These are phyloP conservation scores for Psittacula echo DNA, from an alignment of 2,797 vertebrate genomes.

Conservation along the genomic window DNA sequence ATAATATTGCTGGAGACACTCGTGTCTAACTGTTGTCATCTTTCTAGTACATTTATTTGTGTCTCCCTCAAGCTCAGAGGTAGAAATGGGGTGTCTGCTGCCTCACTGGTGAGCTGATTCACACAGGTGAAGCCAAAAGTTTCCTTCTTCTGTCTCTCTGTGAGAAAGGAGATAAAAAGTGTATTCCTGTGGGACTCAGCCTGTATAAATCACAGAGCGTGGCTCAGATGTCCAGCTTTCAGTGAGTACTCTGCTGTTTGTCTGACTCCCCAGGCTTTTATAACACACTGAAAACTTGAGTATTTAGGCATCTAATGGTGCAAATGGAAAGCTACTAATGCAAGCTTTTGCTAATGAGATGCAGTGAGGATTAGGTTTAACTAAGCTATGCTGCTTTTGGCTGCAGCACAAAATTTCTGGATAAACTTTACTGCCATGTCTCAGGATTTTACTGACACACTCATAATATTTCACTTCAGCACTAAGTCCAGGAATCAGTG, in stretches of 20 bases:
- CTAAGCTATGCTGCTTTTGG: background rate
- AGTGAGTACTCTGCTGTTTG: accelerated
- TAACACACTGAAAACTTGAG: background rate
- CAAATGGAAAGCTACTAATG: background rate
- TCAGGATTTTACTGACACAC: background rate
- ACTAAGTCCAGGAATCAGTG: background rate
- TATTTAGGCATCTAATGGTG: background rate
- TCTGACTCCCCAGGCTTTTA: background rate
- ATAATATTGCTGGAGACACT: background rate
- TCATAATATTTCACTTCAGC: background rate
- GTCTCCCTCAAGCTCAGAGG: background rate
- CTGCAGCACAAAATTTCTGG: background rate
- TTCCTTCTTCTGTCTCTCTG: background rate
- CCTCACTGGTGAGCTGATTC: background rate
- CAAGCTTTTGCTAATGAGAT: background rate
- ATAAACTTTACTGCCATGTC: background rate
- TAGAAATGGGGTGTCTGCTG: background rate
- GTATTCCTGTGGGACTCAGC: accelerated
- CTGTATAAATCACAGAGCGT: background rate
- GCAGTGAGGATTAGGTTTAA: background rate
- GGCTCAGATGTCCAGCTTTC: background rate
- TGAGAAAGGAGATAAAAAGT: background rate
- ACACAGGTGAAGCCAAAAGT: background rate
- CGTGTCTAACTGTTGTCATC: background rate
- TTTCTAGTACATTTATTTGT: background rate